Evolutionary conservation across 1,140 invertebrate species (phyloP).

Genomic region (Drosophila asahinai): DNA sequence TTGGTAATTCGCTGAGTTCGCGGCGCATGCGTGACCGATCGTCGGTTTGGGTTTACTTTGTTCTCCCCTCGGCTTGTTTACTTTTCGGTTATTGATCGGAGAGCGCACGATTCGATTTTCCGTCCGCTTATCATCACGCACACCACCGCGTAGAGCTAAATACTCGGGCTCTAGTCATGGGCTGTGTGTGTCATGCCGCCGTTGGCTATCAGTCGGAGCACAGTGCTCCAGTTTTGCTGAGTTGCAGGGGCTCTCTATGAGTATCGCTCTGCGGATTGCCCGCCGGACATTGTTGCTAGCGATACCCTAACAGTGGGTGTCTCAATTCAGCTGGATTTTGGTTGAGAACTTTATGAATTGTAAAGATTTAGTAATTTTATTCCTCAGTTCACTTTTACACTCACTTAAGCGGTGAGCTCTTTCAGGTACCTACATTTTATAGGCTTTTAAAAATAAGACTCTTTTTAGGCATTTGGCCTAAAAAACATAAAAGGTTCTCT

Average conservation of each 20-base stretch:
- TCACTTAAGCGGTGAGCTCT: not conserved
- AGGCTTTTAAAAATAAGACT: not conserved
- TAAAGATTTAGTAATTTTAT: not conserved
- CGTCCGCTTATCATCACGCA: slow-evolving; percentile 44
- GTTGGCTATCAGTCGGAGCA: slow-evolving; percentile 35
- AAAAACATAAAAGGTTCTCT: not conserved
- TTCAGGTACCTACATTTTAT: not conserved
- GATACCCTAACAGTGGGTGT: slow-evolving; percentile 14
- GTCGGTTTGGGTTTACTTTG: slow-evolving; percentile 17
- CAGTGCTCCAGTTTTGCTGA: slow-evolving; percentile 41
- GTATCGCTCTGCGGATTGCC: slow-evolving; percentile 10
- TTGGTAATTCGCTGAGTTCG: slow-evolving; percentile 8
- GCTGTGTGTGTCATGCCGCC: slow-evolving; percentile 52
- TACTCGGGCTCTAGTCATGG: slow-evolving; percentile 12
- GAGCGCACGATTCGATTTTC: slow-evolving; percentile 39
- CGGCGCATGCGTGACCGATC: slow-evolving; percentile 45
- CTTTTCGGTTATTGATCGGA: slow-evolving; percentile 49
- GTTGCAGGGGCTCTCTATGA: slow-evolving; percentile 25
- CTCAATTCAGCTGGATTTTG: not conserved
- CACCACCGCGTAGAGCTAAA: not conserved
- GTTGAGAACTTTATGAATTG: not conserved
- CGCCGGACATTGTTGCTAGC: not conserved
- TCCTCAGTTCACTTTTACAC: not conserved
- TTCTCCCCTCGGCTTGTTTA: slow-evolving; percentile 26
- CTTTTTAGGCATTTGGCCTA: not conserved